Conservation (phyloP, 2,113 vertebrate species). For the Harpagus bidentatus region DNA sequence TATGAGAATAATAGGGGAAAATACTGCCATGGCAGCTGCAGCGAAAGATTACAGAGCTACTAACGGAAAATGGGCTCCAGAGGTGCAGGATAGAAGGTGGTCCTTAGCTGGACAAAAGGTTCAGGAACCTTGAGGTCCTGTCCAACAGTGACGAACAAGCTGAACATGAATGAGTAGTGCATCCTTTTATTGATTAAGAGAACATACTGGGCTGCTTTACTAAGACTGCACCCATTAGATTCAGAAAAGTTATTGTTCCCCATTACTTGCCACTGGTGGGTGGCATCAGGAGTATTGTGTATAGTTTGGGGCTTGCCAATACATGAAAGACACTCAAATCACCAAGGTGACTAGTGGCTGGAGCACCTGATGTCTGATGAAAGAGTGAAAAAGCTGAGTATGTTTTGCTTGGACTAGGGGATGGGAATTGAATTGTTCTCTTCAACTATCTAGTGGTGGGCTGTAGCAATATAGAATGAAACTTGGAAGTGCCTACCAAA, state of each 20-base stretch:
- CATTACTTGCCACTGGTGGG: not conserved
- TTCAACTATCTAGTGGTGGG: not conserved
- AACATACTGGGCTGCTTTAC: not conserved
- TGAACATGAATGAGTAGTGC: not conserved
- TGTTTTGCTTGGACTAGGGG: not conserved
- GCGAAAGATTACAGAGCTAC: not conserved
- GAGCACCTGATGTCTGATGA: not conserved
- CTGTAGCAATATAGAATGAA: not conserved
- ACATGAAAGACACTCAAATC: not conserved
- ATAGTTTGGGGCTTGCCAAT: not conserved
- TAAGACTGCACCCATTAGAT: not conserved
- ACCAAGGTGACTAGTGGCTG: not conserved
- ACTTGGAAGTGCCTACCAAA: not conserved
- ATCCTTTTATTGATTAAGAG: not conserved
- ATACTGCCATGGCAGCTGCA: not conserved
- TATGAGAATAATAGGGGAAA: not conserved
- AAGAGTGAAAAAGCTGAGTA: not conserved
- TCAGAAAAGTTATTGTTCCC: not conserved
- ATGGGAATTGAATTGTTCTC: not conserved
- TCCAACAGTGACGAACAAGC: not conserved
- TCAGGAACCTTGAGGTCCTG: not conserved
- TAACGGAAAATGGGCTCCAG: not conserved
- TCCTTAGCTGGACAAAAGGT: not conserved
- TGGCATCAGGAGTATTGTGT: not conserved
- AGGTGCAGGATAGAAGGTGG: not conserved